phyloP scores from a whole-genome alignment of 2,797 vertebrate genomes.

The Siniperca obscura region DNA sequence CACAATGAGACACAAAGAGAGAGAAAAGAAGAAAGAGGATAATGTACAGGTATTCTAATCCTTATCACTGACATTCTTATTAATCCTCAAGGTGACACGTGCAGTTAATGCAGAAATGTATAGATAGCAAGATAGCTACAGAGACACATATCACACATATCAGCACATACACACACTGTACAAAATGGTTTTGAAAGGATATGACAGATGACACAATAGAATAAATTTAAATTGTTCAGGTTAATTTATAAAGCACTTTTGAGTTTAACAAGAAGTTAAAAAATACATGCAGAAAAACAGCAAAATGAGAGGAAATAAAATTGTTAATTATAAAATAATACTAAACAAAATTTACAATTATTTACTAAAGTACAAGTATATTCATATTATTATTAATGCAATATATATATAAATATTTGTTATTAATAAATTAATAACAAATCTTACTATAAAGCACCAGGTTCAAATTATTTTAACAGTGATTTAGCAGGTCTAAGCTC shows the following conservation, averaged over 20 bases:
- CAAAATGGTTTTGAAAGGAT: neutral
- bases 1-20: slow-evolving; percentile 33
- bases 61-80: slow-evolving; percentile 43
- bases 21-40: slow-evolving; percentile 21
- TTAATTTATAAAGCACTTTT: neutral
- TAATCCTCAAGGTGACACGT: slow-evolving; percentile 37
- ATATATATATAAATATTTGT: too few relatives aligned
- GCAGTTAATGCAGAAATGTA: neutral
- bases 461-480: neutral
- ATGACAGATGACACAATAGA: neutral
- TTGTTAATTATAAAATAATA: neutral
- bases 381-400: neutral
- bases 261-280: neutral
- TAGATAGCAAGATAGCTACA: neutral
- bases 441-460: neutral
- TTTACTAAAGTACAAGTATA: neutral
- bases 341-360: neutral
- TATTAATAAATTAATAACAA: too few relatives aligned
- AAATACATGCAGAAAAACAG: neutral
- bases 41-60: slow-evolving; percentile 34
- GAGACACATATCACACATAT: neutral
- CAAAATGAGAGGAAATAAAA: neutral
- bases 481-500: slow-evolving; percentile 13
- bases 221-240: neutral
- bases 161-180: neutral